phyloP scores from a whole-genome alignment of 2,888 invertebrate genomes.

The Nephrocerus scutellatus region DNA sequence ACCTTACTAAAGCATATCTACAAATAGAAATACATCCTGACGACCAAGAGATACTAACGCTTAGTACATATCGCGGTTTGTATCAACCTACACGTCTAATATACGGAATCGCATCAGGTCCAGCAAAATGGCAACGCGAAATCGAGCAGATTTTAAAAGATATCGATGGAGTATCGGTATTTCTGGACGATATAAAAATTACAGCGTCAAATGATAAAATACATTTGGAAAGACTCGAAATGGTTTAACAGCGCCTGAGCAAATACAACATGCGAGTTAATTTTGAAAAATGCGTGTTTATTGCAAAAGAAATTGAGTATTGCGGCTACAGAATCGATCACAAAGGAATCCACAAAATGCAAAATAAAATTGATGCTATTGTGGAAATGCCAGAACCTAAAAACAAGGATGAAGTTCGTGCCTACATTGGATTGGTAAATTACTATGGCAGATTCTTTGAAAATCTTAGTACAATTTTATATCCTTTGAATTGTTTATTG shows the following conservation, averaged over 20 bases:
- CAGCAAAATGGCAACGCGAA: slow-evolving; percentile 30
- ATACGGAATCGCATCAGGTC: slow-evolving; percentile 32
- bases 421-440: slow-evolving; percentile 29
- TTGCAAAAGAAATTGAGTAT: slow-evolving; percentile 27
- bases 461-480: slow-evolving; percentile 25
- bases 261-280: slow-evolving; percentile 25
- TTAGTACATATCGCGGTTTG: slow-evolving; percentile 35
- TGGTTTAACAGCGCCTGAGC: slow-evolving; percentile 21
- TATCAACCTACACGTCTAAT: slow-evolving; percentile 28
- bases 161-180: slow-evolving; percentile 25
- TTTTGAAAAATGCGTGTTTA: slow-evolving; percentile 27
- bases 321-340: slow-evolving; percentile 29
- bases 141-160: slow-evolving; percentile 26
- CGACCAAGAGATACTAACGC: slow-evolving; percentile 28
- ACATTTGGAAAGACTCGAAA: slow-evolving; percentile 24
- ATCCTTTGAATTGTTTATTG: slow-evolving; percentile 28
- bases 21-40: slow-evolving; percentile 31
- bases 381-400: slow-evolving; percentile 19
- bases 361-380: slow-evolving; percentile 29
- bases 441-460: slow-evolving; percentile 33
- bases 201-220: slow-evolving; percentile 21
- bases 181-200: slow-evolving; percentile 26
- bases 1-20: slow-evolving; percentile 33
- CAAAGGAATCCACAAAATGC: slow-evolving; percentile 28
- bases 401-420: slow-evolving; percentile 23